phyloP scores from a whole-genome alignment of 30 jellyfish, hydroid and myxozoan species.

The Hydractinia symbiolongicarpus region DNA sequence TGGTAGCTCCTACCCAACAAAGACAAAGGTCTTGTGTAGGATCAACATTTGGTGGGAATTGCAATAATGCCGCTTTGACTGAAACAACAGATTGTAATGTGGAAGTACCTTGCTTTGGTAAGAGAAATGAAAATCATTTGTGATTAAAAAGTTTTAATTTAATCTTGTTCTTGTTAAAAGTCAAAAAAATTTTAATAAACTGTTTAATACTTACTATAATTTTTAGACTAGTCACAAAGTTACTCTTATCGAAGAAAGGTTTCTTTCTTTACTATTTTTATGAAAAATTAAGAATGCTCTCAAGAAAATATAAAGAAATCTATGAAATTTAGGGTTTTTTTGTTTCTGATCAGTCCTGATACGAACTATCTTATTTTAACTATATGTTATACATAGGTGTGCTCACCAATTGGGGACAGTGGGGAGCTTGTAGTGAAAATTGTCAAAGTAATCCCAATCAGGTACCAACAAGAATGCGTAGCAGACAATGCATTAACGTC shows the following conservation, averaged over 20 bases:
- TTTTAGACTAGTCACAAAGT: too few species aligned
- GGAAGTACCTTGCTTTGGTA: slow-evolving; percentile 8
- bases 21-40: not conserved
- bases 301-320: too few species aligned
- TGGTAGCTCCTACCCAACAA: not conserved
- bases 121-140: not conserved
- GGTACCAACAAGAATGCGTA: not conserved
- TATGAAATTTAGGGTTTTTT: too few species aligned
- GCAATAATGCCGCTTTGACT: not conserved
- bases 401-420: slow-evolving; percentile 8
- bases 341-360: too few species aligned
- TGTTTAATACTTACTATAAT: too few species aligned
- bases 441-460: slow-evolving; percentile 7
- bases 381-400: not conserved
- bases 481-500: not conserved
- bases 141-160: too few species aligned
- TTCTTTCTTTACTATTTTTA: too few species aligned
- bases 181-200: too few species aligned
- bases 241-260: too few species aligned
- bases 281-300: too few species aligned
- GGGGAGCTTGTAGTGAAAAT: not conserved
- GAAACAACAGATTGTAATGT: slow-evolving; percentile 2
- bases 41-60: slow-evolving; percentile 14
- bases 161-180: too few species aligned
- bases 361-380: too few species aligned